Conservation (phyloP, 2,113 vertebrate species). For the Passer montanus region DNA sequence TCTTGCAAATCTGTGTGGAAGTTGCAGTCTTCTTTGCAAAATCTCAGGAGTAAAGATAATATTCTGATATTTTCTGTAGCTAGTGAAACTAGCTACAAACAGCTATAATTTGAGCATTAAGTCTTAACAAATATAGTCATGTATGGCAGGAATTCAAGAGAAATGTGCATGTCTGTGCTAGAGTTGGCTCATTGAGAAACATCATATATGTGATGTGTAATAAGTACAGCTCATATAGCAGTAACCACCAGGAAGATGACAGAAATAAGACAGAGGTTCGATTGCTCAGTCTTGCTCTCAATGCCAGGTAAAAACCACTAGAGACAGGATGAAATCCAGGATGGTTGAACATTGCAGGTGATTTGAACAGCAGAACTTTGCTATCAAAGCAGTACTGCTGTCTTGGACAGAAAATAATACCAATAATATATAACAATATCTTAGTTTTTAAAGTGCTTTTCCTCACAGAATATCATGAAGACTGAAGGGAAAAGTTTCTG, state of each 20-base stretch:
- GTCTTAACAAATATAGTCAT: background rate
- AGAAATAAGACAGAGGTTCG: background rate
- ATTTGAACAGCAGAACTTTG: background rate
- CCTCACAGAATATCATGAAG: background rate
- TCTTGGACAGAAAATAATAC: background rate
- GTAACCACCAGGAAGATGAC: background rate
- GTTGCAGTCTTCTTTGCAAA: background rate
- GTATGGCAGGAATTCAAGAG: conserved; percentile 45
- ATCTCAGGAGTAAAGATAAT: background rate
- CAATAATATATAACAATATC: background rate
- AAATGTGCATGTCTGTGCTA: background rate
- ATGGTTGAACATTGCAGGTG: background rate
- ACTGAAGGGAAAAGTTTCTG: background rate
- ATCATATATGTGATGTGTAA: background rate
- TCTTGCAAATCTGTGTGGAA: conserved; percentile 2
- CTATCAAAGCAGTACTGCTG: background rate
- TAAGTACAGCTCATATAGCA: background rate
- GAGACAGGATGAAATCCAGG: background rate
- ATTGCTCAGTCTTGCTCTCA: background rate
- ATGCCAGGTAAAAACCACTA: background rate
- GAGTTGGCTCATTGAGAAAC: background rate
- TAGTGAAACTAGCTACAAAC: conserved; percentile 17
- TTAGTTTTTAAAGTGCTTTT: background rate
- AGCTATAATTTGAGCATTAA: conserved; percentile 36
- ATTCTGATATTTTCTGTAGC: conserved; percentile 40